phyloP scores from a whole-genome alignment of 2,113 vertebrate genomes.

The Synodontis membranacea region DNA sequence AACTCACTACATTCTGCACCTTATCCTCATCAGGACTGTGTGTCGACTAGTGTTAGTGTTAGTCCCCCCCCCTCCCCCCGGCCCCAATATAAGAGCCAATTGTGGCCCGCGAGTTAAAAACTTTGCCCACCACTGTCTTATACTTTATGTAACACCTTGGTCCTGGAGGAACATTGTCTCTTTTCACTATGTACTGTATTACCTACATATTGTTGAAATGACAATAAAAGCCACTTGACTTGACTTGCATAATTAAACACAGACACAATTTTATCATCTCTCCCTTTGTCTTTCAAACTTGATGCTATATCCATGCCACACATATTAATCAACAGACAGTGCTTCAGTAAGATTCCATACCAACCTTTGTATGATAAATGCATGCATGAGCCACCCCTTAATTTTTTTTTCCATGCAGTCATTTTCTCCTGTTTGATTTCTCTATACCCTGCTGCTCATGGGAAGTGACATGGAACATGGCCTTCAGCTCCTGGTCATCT shows the following conservation, averaged over 20 bases:
- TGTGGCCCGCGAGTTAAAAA: too few relatives aligned
- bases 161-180: too few relatives aligned
- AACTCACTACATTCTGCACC: too few relatives aligned
- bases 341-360: neutral
- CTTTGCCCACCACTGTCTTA: too few relatives aligned
- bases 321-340: neutral
- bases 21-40: too few relatives aligned
- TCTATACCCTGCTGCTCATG: slow-evolving; percentile 6
- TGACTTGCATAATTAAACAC: neutral
- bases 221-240: too few relatives aligned
- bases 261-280: neutral
- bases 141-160: too few relatives aligned
- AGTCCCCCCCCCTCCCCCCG: too few relatives aligned
- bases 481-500: slow-evolving; percentile 43
- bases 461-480: slow-evolving; percentile 12
- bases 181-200: too few relatives aligned
- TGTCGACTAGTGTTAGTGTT: too few relatives aligned
- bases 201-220: too few relatives aligned
- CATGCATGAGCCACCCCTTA: neutral
- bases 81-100: too few relatives aligned
- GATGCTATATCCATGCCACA: neutral
- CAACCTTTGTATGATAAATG: neutral
- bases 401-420: neutral
- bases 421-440: slow-evolving; percentile 13
- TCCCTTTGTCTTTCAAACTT: neutral